phyloP scores from a whole-genome alignment of 92 coral and sea anemone genomes.

The Scolanthus callimorphus region DNA sequence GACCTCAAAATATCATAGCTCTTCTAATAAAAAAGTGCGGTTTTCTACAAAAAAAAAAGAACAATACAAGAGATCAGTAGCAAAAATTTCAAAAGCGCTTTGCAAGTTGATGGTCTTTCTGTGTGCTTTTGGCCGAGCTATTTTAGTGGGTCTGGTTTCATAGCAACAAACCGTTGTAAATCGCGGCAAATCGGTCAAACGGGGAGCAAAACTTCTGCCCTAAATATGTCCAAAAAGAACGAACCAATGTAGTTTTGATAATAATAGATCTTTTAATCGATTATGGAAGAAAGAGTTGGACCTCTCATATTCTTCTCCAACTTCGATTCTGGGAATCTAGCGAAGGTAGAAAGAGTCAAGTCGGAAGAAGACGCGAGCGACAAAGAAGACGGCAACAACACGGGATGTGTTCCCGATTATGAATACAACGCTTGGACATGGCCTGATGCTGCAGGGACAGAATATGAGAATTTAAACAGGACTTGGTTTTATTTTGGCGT shows the following conservation, averaged over 20 bases:
- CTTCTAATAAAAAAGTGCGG: too few species aligned
- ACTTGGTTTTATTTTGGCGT: constrained; percentile 99
- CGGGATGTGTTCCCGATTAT: constrained; percentile 59
- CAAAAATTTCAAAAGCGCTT: too few species aligned
- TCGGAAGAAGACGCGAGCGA: constrained; percentile 47
- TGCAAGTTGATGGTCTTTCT: too few species aligned
- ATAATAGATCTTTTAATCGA: not conserved
- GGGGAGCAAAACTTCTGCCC: not conserved
- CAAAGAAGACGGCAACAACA: constrained; percentile 37
- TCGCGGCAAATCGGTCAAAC: not conserved
- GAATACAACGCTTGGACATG: constrained; percentile 95
- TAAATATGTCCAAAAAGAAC: too few species aligned
- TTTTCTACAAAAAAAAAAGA: too few species aligned
- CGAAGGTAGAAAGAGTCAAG: constrained; percentile 82
- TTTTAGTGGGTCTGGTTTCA: constrained; percentile 1
- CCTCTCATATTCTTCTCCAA: constrained; percentile 93
- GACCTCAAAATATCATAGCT: too few species aligned
- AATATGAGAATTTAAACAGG: constrained; percentile 79
- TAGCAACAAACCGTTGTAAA: constrained; percentile 7
- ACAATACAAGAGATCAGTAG: too few species aligned
- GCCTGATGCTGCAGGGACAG: constrained; percentile 94
- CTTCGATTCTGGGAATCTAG: constrained; percentile 96
- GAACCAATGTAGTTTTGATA: not conserved
- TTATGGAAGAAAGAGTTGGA: constrained; percentile 88
- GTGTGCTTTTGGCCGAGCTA: too few species aligned